Base-by-base conservation (phyloP, 2,113 vertebrate genomes). In the Cyphomyrus plagiostoma region DNA sequence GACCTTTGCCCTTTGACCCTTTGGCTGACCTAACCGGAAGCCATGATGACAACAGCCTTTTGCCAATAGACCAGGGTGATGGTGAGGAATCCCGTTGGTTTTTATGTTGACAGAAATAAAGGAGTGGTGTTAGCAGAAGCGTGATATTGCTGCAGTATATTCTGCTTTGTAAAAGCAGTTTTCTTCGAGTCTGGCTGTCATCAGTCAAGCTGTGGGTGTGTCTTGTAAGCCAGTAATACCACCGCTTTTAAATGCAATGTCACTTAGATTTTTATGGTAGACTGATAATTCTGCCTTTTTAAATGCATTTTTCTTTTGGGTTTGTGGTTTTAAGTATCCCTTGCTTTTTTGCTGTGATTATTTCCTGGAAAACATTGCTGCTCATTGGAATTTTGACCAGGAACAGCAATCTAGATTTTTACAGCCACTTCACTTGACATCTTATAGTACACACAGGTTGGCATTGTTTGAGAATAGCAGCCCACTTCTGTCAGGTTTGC, bases 21-120 rank as follows among this genome's bases (percentile, higher is more conserved):
- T 97, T 99, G 98, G 98, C 98, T 99, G 98, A 99, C 98, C 98
- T 99, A 98, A 99, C 98, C 97, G 98, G 98, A 99, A 99, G 98
- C 98, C 98, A 99, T 99, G 98, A 99, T 96, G 98, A 99, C 98
- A 98, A 96, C 98, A 98, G 97, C 98, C 98, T 99, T 98, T 99
- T 99, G 98, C 98, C 98, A 99, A 99, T 99, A 99, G 98, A 98
- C 98, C 98, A 99, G 98, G 98, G 98, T 96, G 98, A 99, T 99
- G 98, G 98, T 99, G 98, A 99, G 98, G 97, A 99, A 98, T 98
- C 97, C 97, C 97, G 98, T 96, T 96, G 95, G 95, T 96, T 96
- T 96, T 91, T 96, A 96, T 98, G 96, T 98, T 98, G 97, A 98
- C 97, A 97, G 95, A 97, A 88, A 62, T 97, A 97, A 96, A 96